Conservation (phyloP, 2,888 invertebrate genomes). For the Agrotis ipsilon region DNA sequence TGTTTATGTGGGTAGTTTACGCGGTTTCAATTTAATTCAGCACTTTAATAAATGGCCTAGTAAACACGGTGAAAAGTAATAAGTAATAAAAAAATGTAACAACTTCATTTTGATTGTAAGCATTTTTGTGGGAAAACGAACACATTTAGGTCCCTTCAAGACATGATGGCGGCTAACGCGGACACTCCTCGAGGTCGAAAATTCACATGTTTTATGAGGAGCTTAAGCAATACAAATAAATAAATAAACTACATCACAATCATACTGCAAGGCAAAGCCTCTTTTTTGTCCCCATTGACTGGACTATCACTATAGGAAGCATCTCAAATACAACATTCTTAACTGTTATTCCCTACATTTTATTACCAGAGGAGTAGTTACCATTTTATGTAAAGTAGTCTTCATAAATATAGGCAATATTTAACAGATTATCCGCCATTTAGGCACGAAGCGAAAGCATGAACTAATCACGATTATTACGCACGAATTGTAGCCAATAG, state of each 20-base stretch:
- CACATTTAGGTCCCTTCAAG: no score
- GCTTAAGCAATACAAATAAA: no score
- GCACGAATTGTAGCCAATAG: slow-evolving; percentile 72
- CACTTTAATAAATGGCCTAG: background rate
- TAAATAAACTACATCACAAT: no score
- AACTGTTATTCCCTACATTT: no score
- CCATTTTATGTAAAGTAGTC: slow-evolving; percentile 47
- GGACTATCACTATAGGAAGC: no score
- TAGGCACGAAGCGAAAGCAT: slow-evolving; percentile 71
- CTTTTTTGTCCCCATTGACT: no score
- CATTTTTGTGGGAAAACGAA: slow-evolving; percentile 8
- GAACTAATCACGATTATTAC: slow-evolving; percentile 74
- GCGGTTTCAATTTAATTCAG: background rate
- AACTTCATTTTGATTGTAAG: background rate
- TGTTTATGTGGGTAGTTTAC: slow-evolving; percentile 4
- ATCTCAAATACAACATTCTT: no score
- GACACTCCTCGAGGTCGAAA: no score
- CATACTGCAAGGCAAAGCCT: no score
- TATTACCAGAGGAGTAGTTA: slow-evolving; percentile 2
- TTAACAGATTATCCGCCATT: slow-evolving; percentile 65
- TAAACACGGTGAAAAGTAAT: background rate
- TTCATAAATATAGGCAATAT: slow-evolving; percentile 59
- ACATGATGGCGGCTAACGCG: no score
- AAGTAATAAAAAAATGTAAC: no score
- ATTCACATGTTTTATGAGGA: no score